Evolutionary conservation across 2,797 vertebrate species (phyloP), one percentile per base, ranked within the genome.

Genomic region (Micromesistius poutassou): DNA sequence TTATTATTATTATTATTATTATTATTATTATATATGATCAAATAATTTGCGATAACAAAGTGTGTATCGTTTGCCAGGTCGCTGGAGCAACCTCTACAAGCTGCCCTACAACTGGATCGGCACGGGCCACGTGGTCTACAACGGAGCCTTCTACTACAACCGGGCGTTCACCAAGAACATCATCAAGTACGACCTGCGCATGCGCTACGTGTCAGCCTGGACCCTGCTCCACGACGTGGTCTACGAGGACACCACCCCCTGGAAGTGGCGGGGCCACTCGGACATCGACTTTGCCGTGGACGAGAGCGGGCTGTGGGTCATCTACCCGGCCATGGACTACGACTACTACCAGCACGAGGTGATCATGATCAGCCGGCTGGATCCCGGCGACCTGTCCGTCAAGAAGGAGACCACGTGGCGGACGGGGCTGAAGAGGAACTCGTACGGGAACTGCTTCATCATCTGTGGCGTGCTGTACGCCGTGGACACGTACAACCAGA

Each of bases 21-120:
- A n/a, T n/a, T n/a, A n/a, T n/a, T n/a, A n/a, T n/a, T n/a, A n/a
- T n/a, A n/a, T n/a, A n/a, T n/a, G n/a, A n/a, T n/a, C n/a, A 25
- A 66, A 28, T 12, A 25, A 25, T 4, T 2, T 62, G 1, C 8
- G 22, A 7, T 55, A n/a, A 1, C 4, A 28, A 10, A 25, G 1
- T 9, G 25, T 74, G 13, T 30, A 16, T 28, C 13, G 38, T 46
- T 12, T 25, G 10, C 25, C 70, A 99, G 98, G 98, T 10, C 97
- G 97, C 50, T 99, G 97, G 97, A 99, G 97, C 89, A 99, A 99
- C 88, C 94, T 98, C 77, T 99, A 97, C 92, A 99, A 99, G 84
- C 94, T 99, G 71, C 98, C 98, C 0, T 99, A 99, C 90, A 99
- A 97, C 93, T 99, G 97, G 97, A 99, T 99, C 0, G 98, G 98